Evolutionary conservation across 2,797 vertebrate genomes (phyloP), one percentile per base, ranked within the genome.

Genomic region (Gobionotothen gibberifrons): DNA sequence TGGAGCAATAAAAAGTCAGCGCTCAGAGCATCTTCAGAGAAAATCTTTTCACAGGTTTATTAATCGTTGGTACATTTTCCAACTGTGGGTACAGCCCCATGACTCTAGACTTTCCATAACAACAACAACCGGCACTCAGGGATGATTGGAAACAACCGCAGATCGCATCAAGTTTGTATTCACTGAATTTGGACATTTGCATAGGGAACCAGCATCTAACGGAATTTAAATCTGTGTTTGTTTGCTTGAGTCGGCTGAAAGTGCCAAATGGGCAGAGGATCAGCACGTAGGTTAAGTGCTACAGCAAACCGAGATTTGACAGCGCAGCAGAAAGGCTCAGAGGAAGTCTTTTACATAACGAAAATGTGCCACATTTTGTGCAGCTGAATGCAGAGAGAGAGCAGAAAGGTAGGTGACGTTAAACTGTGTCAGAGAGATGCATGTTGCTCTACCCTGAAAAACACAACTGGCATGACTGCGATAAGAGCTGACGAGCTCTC

Each of bases 221-320:
- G 19, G 36, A 66, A 74, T 55, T 59, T 47, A 49, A 74, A 72
- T 26, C 49, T 59, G 51, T 63, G 43, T 64, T 68, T 79, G 54
- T 79, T 72, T 65, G 70, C 54, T 36, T 17, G 26, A 58, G 44
- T 43, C 44, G 55, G 68, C 69, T 58, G 7, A 6, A 55, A 55
- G 51, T 29, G 62, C 51, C 52, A 64, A 60, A 58, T n/a, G 3
- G 69, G 78, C 59, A 51, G 53, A 78, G 58, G 69, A 69, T 74
- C 51, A 79, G 68, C 68, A 21, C 55, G 70, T 29, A 64, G 76
- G 80, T 74, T 66, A 79, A 78, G 66, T 55, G 79, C 71, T 58
- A 9, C 61, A 59, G 73, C 46, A 69, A 71, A 81, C 87, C 71
- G 49, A 69, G 81, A 82, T 79, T 39, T 64, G 87, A 88, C 80